A percentile compares a stretch with the other conserved stretches of the same genome.
Evolutionary conservation across 2,888 invertebrate species (phyloP).

Genomic region (Onchidella celtica): DNA sequence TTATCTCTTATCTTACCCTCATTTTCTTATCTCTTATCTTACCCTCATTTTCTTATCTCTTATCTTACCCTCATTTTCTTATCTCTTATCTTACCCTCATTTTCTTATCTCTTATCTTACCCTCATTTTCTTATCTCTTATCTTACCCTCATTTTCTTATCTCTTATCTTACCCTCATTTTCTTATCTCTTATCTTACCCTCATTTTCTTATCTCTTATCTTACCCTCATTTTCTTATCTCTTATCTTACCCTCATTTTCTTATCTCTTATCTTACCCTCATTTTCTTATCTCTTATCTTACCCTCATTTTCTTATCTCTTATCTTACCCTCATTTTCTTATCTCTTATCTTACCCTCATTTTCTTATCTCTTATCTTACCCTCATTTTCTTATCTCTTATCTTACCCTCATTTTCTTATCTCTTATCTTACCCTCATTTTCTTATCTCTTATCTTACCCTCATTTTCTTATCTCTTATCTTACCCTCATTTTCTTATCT

Average conservation of each 20-base stretch:
- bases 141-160: not conserved
- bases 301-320: not conserved
- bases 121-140: not conserved
- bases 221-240: not conserved
- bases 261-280: not conserved
- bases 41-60: not conserved
- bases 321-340: not conserved
- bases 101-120: not conserved
- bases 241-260: not conserved
- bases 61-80: not conserved
- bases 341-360: not conserved
- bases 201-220: not conserved
- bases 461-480: not conserved
- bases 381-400: not conserved
- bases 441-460: not conserved
- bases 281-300: not conserved
- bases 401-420: not conserved
- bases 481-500: not conserved
- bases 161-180: not conserved
- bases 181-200: not conserved
- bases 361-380: conserved; percentile 19
- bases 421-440: conserved; percentile 2
- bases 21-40: not conserved
- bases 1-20: not conserved
- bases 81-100: not conserved